Percentiles rank a stretch among this genome's conserved stretches.
Evolutionary conservation across 1,140 invertebrate genomes (phyloP).

Genomic region (Eciton burchellii): DNA sequence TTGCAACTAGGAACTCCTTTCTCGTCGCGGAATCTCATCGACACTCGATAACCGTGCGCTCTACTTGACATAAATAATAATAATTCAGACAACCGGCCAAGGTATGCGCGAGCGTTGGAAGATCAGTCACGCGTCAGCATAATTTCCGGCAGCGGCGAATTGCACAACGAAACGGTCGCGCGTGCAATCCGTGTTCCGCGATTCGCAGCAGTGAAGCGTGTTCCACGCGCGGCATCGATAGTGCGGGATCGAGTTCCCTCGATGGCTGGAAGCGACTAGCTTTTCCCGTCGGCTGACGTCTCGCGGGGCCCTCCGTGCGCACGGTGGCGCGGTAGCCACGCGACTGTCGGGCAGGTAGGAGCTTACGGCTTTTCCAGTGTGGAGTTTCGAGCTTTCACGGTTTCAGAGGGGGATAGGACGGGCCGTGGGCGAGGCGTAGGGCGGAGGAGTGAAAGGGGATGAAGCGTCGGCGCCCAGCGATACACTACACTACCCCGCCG

Average conservation of each 20-base stretch:
- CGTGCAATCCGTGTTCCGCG: constrained; percentile 27
- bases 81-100: not conserved
- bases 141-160: not conserved
- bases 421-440: constrained; percentile 57
- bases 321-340: constrained; percentile 81
- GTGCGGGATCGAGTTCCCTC: not conserved
- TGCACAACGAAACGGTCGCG: not conserved
- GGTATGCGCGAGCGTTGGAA: not conserved
- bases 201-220: not conserved
- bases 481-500: constrained; percentile 77
- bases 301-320: constrained; percentile 75
- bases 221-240: constrained; percentile 7
- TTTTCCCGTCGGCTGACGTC: constrained; percentile 13
- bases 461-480: constrained; percentile 82
- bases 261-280: not conserved
- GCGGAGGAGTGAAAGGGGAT: constrained; percentile 68
- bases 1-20: too few species aligned
- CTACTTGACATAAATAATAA: not conserved
- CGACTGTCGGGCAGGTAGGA: constrained; percentile 81
- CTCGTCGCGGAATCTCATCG: too few species aligned
- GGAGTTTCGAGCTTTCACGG: constrained; percentile 79
- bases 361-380: constrained; percentile 77
- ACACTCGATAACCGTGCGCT: too few species aligned
- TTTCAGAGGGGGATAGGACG: constrained; percentile 73
- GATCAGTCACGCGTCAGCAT: not conserved